Conservation (phyloP, 2,797 vertebrate species). For the Sebastes aleutianus region DNA sequence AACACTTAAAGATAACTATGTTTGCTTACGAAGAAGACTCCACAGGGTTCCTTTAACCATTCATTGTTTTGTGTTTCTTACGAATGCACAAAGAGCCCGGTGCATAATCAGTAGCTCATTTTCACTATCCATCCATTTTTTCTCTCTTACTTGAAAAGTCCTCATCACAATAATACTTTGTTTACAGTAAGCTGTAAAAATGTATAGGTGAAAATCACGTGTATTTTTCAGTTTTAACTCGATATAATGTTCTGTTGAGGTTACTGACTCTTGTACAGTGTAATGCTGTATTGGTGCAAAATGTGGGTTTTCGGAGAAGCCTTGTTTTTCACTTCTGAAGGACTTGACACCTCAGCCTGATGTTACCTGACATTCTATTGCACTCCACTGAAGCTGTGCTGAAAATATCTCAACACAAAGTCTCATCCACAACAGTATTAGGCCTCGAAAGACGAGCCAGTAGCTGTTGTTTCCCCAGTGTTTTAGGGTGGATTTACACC, state of each 20-base stretch:
- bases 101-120: background rate
- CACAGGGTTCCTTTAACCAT: background rate
- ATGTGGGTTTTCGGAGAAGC: background rate
- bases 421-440: no score
- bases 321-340: background rate
- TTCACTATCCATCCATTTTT: background rate
- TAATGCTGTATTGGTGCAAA: background rate
- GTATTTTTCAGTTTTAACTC: fast-evolving
- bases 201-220: background rate
- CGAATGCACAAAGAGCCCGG: background rate
- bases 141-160: fast-evolving
- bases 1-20: background rate
- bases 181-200: background rate
- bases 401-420: background rate
- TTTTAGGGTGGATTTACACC: background rate
- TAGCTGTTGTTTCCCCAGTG: background rate
- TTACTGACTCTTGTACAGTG: background rate
- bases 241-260: background rate
- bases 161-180: background rate
- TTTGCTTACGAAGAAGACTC: background rate
- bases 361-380: background rate
- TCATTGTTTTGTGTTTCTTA: background rate
- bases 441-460: background rate
- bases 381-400: background rate
- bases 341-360: background rate